A percentile compares a stretch with the other conserved stretches of the same genome.
Conservation (phyloP, 2,888 invertebrate species). For the Megalurothrips usitatus region DNA sequence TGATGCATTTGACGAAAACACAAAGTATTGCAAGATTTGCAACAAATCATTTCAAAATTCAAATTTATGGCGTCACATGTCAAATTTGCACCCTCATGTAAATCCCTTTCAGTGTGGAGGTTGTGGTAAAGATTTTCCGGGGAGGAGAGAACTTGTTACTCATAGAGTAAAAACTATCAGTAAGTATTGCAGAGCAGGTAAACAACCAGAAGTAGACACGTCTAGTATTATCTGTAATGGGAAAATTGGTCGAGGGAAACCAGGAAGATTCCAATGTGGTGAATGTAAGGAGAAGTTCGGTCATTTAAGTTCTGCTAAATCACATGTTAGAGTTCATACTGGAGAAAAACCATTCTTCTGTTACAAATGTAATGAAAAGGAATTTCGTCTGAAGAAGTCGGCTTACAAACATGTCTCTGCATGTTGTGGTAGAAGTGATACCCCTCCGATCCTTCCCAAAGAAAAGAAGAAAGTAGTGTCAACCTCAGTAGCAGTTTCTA, state of each 20-base stretch:
- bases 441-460: background rate
- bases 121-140: background rate
- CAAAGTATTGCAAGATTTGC: background rate
- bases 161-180: background rate
- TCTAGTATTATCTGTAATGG: background rate
- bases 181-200: background rate
- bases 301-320: background rate
- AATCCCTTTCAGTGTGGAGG: background rate
- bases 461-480: background rate
- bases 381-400: background rate
- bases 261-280: background rate
- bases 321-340: background rate
- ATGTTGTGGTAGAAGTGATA: background rate
- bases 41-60: background rate
- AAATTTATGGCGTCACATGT: background rate
- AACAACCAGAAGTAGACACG: background rate
- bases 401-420: background rate
- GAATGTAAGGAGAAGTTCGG: background rate
- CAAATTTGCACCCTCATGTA: background rate
- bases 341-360: slow-evolving; percentile 7
- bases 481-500: background rate
- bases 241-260: background rate
- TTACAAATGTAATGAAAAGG: background rate
- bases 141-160: background rate
- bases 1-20: background rate